Evolutionary conservation across 2,113 vertebrate genomes (phyloP).

Genomic region (Micronisus gabar): DNA sequence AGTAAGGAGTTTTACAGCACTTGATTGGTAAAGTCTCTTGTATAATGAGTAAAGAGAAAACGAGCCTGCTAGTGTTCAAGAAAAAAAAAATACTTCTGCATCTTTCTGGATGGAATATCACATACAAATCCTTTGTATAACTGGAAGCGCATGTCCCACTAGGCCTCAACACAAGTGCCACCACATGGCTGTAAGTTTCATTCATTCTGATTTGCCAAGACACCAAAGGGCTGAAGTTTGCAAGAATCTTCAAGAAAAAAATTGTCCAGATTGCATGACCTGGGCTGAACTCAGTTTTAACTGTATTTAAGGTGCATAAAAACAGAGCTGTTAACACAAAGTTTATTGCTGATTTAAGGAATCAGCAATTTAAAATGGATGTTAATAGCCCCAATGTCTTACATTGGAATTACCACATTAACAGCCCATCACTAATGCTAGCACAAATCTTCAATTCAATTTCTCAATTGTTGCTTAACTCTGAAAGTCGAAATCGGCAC

Average conservation of each 20-base stretch:
- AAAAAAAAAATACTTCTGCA: background rate
- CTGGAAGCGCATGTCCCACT: background rate
- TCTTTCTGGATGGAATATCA: background rate
- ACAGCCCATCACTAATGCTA: background rate
- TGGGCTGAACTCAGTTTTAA: background rate
- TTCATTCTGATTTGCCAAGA: background rate
- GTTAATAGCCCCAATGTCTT: background rate
- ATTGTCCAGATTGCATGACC: background rate
- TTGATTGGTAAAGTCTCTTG: background rate
- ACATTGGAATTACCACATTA: background rate
- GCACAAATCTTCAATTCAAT: background rate
- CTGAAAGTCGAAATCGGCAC: background rate
- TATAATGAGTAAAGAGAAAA: background rate
- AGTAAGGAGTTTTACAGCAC: background rate
- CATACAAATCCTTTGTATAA: accelerated
- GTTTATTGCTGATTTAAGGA: background rate
- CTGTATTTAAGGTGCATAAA: background rate
- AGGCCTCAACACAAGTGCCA: background rate
- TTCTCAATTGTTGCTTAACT: background rate
- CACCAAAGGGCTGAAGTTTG: background rate
- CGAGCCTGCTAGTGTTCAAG: background rate
- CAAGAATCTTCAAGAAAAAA: background rate
- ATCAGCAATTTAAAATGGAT: background rate
- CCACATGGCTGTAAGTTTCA: background rate
- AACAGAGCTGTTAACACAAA: background rate